These are phyloP conservation scores for Eutrigla gurnardus DNA, from an alignment of 2,797 vertebrate genomes.

Conservation along the genomic window DNA sequence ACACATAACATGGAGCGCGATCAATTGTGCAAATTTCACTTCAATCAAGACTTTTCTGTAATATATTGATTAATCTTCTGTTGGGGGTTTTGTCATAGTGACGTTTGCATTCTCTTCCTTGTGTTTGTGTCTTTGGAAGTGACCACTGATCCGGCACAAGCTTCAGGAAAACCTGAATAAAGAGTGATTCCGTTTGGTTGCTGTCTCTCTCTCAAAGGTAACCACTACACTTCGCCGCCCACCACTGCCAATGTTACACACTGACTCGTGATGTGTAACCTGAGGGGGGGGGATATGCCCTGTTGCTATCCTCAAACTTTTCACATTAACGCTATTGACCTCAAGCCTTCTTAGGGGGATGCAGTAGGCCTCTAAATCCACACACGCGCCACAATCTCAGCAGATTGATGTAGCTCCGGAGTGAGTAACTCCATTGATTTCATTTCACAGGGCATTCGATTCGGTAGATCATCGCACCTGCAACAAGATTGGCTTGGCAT, in stretches of 20 bases:
- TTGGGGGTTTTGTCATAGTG: not conserved
- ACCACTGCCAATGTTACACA: conserved; percentile 17
- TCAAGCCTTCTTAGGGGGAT: conserved; percentile 47
- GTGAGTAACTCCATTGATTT: conserved; percentile 81
- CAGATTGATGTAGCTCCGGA: conserved; percentile 75
- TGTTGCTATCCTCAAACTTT: conserved; percentile 64
- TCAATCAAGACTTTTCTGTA: conserved; percentile 12
- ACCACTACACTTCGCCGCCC: conserved; percentile 9
- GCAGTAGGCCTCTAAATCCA: conserved; percentile 62
- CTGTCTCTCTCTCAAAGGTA: conserved; percentile 14
- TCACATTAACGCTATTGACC: conserved; percentile 70
- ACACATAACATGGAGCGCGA: conserved; percentile 13
- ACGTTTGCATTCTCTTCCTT: not conserved
- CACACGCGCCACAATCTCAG: conserved; percentile 58
- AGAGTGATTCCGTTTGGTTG: conserved; percentile 12
- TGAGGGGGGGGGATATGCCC: conserved; percentile 6
- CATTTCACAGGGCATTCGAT: conserved; percentile 77
- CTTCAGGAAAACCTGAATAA: not conserved
- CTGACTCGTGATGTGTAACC: conserved; percentile 27
- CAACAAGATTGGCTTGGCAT: conserved; percentile 82
- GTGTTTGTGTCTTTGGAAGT: conserved; percentile 9
- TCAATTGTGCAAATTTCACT: conserved; percentile 13
- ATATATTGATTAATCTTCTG: conserved; percentile 6
- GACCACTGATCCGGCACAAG: conserved; percentile 3
- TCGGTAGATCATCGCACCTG: conserved; percentile 76